These are phyloP conservation scores for Alethe diademata DNA, from an alignment of 2,113 vertebrate species.

Conservation along the genomic window DNA sequence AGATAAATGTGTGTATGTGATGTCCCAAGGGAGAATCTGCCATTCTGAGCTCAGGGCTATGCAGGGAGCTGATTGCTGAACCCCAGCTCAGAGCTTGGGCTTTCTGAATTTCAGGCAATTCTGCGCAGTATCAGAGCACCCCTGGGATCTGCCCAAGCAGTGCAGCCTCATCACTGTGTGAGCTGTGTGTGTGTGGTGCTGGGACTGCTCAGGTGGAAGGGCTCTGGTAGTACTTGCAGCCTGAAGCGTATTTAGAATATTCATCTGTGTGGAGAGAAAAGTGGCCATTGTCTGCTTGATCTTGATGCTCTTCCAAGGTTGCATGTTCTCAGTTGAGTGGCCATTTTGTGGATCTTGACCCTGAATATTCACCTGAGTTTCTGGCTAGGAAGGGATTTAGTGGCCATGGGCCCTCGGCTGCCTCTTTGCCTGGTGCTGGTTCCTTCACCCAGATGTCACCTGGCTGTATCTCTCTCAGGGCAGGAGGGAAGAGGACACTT, in stretches of 20 bases:
- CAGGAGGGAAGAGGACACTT: background rate
- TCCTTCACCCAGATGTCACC: rapidly evolving
- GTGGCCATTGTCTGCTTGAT: background rate
- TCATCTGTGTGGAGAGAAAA: background rate
- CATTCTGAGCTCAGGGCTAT: background rate
- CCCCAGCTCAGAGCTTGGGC: background rate
- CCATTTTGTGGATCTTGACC: background rate
- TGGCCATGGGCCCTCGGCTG: background rate
- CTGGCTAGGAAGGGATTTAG: background rate
- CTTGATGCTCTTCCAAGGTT: background rate
- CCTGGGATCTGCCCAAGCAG: background rate
- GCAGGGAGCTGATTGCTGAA: background rate
- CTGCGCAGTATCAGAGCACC: background rate
- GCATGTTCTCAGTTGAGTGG: rapidly evolving
- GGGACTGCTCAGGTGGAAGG: background rate
- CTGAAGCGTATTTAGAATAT: background rate
- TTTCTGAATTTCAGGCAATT: background rate
- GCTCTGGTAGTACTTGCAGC: background rate
- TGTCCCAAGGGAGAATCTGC: background rate
- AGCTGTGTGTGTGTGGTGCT: background rate
- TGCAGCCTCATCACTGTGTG: rapidly evolving
- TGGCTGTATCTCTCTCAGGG: rapidly evolving
- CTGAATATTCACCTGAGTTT: background rate
- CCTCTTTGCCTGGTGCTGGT: background rate
- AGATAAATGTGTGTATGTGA: background rate